phyloP scores from a whole-genome alignment of 2,888 invertebrate species.

The Drosophila infuscata region DNA sequence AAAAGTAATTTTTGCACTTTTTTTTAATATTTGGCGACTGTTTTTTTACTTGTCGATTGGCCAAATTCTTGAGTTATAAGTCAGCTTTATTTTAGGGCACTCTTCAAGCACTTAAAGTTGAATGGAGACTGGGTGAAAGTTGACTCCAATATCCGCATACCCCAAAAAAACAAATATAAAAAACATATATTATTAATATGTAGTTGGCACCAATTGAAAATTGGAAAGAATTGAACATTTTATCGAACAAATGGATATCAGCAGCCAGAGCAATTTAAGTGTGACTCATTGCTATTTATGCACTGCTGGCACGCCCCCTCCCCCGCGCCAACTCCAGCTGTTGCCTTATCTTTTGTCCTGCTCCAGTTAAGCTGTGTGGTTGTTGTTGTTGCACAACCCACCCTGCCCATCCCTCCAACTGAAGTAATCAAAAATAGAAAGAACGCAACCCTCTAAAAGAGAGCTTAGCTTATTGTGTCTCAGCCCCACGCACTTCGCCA shows the following conservation, averaged over 20 bases:
- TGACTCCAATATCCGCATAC: neutral
- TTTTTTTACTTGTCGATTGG: neutral
- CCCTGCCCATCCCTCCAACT: constrained; percentile 6
- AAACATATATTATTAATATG: neutral
- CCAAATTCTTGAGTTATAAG: neutral
- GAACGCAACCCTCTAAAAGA: constrained; percentile 42
- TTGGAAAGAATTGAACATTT: constrained; percentile 6
- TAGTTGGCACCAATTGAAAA: constrained; percentile 2
- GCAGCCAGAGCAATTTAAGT: constrained; percentile 1
- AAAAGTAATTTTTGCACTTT: neutral
- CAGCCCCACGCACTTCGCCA: constrained; percentile 41
- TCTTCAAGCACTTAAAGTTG: neutral
- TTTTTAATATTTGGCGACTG: neutral
- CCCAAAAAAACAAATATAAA: neutral
- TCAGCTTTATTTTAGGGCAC: neutral
- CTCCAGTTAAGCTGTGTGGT: constrained; percentile 46
- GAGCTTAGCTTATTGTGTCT: constrained; percentile 13
- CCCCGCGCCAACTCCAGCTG: constrained; percentile 36
- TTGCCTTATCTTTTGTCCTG: constrained; percentile 48
- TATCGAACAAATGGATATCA: constrained; percentile 3
- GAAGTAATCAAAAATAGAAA: constrained; percentile 8
- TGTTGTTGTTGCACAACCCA: constrained; percentile 38
- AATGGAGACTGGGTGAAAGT: neutral
- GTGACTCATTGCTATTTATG: constrained; percentile 42
- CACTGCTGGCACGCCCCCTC: neutral